A percentile compares a stretch with the other conserved stretches of the same genome.
Conservation (phyloP, 2,113 vertebrate species). For the Origma solitaria region DNA sequence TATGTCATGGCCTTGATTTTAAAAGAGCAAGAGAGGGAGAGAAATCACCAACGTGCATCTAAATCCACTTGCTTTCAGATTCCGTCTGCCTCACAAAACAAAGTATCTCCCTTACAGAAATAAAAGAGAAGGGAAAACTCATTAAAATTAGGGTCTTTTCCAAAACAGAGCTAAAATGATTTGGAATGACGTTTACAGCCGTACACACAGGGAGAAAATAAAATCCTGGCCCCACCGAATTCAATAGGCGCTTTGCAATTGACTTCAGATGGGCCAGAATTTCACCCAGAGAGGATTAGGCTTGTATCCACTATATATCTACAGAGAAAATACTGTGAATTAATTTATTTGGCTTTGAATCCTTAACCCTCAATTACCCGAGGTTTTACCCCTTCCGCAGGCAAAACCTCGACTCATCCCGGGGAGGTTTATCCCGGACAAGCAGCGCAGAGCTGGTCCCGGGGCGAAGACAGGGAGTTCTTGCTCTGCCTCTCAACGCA, state of each 20-base stretch:
- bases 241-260: constrained; percentile 60
- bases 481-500: constrained; percentile 44
- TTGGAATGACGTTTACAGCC: constrained; percentile 25
- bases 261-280: constrained; percentile 63
- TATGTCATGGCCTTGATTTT: constrained; percentile 62
- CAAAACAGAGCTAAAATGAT: constrained; percentile 34
- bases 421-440: neutral
- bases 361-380: constrained; percentile 30
- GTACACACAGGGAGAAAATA: constrained; percentile 34
- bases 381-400: neutral
- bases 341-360: constrained; percentile 25
- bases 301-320: constrained; percentile 27
- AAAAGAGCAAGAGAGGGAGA: constrained; percentile 34
- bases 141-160: constrained; percentile 36
- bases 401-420: neutral
- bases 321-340: constrained; percentile 25
- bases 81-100: constrained; percentile 34
- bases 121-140: constrained; percentile 20
- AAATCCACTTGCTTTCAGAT: constrained; percentile 34
- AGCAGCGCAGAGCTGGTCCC: neutral
- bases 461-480: neutral
- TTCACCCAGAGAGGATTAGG: constrained; percentile 39
- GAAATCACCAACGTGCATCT: neutral
- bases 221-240: constrained; percentile 54
- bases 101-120: constrained; percentile 46